These are phyloP conservation scores for Dendrophyllia cribrosa DNA, from an alignment of 64 coral and sea anemone genomes.

Conservation along the genomic window DNA sequence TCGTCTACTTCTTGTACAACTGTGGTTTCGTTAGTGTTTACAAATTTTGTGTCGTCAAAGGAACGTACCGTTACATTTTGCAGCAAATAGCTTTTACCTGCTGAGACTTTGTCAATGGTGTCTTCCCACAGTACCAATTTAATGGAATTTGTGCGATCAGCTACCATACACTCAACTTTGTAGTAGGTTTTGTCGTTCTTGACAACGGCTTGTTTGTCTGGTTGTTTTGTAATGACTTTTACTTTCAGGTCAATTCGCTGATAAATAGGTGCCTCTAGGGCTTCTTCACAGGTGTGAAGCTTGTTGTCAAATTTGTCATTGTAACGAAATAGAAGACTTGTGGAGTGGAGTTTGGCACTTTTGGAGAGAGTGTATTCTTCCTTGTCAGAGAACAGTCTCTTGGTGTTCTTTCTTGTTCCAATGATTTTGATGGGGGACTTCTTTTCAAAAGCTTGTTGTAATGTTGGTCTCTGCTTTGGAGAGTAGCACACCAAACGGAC, in stretches of 20 bases:
- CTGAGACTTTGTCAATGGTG: conserved; percentile 52
- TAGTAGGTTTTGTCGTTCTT: conserved; percentile 41
- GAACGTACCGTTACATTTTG: conserved; percentile 54
- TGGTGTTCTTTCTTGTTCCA: conserved; percentile 11
- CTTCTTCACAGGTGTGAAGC: conserved; percentile 30
- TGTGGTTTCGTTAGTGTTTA: conserved; percentile 71
- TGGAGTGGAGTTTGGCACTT: conserved; percentile 31
- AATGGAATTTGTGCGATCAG: conserved; percentile 62
- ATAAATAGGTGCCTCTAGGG: conserved; percentile 23
- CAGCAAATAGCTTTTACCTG: conserved; percentile 63
- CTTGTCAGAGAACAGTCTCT: conserved; percentile 36
- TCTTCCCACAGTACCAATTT: conserved; percentile 64
- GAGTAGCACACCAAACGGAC: conserved; percentile 64
- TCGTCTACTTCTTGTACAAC: conserved; percentile 64
- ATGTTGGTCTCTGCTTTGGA: conserved; percentile 49
- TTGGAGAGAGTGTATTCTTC: conserved; percentile 56
- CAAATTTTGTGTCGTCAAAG: conserved; percentile 72
- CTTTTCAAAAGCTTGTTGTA: conserved; percentile 36
- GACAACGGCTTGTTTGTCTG: conserved; percentile 49
- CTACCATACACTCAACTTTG: conserved; percentile 66
- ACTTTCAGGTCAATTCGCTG: conserved; percentile 42
- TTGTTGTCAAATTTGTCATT: conserved; percentile 18
- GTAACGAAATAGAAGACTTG: conserved; percentile 15
- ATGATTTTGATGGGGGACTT: conserved; percentile 19
- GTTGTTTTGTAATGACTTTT: conserved; percentile 65